These are phyloP conservation scores for Aepyceros melampus DNA, from an alignment of 2,113 vertebrate genomes.

Conservation along the genomic window DNA sequence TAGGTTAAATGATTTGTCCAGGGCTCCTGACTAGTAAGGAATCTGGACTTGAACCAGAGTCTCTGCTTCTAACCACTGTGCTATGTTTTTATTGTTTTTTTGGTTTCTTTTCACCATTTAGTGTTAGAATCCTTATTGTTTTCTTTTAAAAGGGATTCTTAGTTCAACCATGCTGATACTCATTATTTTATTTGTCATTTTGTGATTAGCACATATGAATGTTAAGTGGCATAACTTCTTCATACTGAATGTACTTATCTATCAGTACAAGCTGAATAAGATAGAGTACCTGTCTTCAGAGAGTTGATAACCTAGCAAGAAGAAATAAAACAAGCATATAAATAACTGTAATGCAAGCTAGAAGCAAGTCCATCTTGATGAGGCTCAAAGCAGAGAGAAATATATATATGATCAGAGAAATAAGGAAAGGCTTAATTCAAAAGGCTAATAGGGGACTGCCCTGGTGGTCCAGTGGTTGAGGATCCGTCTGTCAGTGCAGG, in stretches of 20 bases:
- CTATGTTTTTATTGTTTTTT: not conserved
- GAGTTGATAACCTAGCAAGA: not conserved
- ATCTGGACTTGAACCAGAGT: not conserved
- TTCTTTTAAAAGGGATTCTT: not conserved
- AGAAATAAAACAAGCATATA: not conserved
- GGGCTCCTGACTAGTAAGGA: not conserved
- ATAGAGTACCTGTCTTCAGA: not conserved
- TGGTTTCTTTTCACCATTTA: not conserved
- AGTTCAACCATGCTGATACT: not conserved
- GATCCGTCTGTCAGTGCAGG: not conserved
- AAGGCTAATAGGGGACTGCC: not conserved
- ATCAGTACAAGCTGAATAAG: not conserved
- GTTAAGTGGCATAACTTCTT: not conserved
- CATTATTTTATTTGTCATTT: not conserved
- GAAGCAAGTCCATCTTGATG: constrained; percentile 5
- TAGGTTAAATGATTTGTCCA: not conserved
- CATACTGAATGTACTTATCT: not conserved
- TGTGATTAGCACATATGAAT: not conserved
- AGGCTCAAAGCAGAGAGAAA: not conserved
- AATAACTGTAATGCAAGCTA: not conserved
- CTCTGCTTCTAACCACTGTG: not conserved
- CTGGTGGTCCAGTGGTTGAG: not conserved
- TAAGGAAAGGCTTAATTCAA: not conserved
- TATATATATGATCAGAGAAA: not conserved
- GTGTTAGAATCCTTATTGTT: not conserved